Evolutionary conservation across 2,888 invertebrate genomes (phyloP).

Genomic region (Cerastis leucographa): DNA sequence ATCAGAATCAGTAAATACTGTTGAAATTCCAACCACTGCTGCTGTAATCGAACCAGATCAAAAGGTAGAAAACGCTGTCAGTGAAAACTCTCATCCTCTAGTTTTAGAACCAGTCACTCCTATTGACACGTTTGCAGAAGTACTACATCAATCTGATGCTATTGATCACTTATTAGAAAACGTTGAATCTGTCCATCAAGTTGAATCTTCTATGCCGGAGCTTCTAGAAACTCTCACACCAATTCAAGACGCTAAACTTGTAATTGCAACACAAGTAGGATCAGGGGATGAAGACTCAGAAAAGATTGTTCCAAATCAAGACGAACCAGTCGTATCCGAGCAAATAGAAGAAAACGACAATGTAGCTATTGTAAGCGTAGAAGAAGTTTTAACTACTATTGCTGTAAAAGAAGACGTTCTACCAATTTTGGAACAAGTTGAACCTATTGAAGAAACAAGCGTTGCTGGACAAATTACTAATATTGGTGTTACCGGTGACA

Average conservation of each 20-base stretch:
- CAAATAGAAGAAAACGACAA: slow-evolving; percentile 19
- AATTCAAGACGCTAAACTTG: background rate
- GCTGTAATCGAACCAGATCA: background rate
- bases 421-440: slow-evolving; percentile 19
- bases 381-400: background rate
- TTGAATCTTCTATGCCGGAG: background rate
- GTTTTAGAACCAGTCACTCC: slow-evolving; percentile 4
- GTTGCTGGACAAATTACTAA: background rate
- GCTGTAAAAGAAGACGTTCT: slow-evolving; percentile 24
- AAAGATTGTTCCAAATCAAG: slow-evolving; percentile 2
- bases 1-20: slow-evolving; percentile 4
- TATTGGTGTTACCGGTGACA: background rate
- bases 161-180: background rate
- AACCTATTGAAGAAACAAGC: background rate
- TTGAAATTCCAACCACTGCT: background rate
- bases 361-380: background rate
- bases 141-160: background rate
- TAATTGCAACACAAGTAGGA: background rate
- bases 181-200: background rate
- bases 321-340: slow-evolving; percentile 6
- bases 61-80: background rate
- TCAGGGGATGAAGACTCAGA: background rate
- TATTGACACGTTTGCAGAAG: background rate
- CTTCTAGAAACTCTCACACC: slow-evolving; percentile 11
- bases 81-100: slow-evolving; percentile 2